These are phyloP conservation scores for Neopipo cinnamomea DNA, from an alignment of 2,113 vertebrate genomes.

Conservation along the genomic window DNA sequence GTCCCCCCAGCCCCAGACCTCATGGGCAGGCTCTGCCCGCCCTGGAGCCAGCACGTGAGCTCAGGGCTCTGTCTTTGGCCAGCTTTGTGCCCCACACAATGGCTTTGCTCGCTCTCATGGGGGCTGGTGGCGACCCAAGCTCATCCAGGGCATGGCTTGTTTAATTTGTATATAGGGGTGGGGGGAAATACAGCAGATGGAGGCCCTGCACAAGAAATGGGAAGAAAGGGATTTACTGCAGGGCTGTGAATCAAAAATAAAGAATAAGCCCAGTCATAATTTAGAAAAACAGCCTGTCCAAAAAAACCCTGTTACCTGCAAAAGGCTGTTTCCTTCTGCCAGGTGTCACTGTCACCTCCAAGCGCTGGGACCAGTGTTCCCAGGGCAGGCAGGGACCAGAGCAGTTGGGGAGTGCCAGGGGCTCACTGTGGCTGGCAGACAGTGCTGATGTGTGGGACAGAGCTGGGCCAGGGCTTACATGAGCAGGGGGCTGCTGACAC, in stretches of 20 bases:
- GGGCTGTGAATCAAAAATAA: background rate
- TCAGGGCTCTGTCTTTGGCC: background rate
- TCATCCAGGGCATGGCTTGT: accelerated
- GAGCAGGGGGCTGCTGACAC: background rate
- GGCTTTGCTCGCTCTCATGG: background rate
- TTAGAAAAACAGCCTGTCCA: background rate
- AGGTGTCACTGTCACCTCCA: background rate
- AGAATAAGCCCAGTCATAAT: background rate
- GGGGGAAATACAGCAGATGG: background rate
- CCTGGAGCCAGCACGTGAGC: accelerated
- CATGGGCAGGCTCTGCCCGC: accelerated
- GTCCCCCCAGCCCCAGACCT: no score
- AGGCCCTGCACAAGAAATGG: background rate
- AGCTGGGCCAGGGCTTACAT: background rate
- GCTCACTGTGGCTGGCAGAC: accelerated
- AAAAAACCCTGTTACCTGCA: background rate
- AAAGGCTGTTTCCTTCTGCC: background rate
- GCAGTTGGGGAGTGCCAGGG: background rate
- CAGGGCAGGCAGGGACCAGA: background rate
- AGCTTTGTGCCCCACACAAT: accelerated
- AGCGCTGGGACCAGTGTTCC: background rate
- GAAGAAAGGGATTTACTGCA: background rate
- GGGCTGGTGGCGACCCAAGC: accelerated
- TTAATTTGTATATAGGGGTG: background rate
- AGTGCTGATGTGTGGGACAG: accelerated